These are phyloP conservation scores for Globodera rostochiensis DNA, from an alignment of 1,140 invertebrate species.

Conservation along the genomic window DNA sequence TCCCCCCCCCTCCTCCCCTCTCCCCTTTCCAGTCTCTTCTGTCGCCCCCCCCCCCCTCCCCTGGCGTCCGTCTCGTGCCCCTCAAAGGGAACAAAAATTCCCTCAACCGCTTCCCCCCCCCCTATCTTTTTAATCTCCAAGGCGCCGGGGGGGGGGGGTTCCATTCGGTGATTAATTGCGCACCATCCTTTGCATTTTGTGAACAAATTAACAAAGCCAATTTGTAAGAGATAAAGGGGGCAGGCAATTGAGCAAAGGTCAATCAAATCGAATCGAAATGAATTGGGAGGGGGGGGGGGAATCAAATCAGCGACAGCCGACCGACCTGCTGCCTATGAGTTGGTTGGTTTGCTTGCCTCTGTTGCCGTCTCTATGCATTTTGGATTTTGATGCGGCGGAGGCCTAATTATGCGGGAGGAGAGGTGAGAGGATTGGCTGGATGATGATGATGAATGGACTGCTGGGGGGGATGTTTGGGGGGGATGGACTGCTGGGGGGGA, in stretches of 20 bases:
- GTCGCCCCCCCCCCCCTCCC: too few species aligned
- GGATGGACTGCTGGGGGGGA: neutral
- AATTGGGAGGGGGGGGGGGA: too few species aligned
- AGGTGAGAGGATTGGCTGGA: neutral
- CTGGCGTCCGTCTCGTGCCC: neutral
- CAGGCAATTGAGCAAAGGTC: neutral
- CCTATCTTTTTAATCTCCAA: neutral
- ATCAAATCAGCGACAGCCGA: neutral
- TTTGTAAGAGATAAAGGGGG: neutral
- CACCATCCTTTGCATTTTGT: neutral
- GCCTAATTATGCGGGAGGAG: neutral
- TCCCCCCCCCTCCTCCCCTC: too few species aligned
- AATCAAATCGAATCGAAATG: neutral
- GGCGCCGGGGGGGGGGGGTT: too few species aligned
- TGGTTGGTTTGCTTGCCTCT: neutral
- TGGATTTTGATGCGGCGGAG: neutral
- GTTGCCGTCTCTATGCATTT: neutral
- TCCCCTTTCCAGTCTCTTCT: too few species aligned
- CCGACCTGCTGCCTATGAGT: neutral
- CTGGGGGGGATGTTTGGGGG: neutral
- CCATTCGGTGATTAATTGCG: neutral
- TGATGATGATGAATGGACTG: slow-evolving; percentile 5
- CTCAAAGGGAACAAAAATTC: slow-evolving; percentile 1
- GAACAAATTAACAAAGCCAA: neutral
- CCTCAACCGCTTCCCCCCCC: neutral